Evolutionary conservation across 92 coral and sea anemone genomes (phyloP).

Genomic region (Bergia sp.): DNA sequence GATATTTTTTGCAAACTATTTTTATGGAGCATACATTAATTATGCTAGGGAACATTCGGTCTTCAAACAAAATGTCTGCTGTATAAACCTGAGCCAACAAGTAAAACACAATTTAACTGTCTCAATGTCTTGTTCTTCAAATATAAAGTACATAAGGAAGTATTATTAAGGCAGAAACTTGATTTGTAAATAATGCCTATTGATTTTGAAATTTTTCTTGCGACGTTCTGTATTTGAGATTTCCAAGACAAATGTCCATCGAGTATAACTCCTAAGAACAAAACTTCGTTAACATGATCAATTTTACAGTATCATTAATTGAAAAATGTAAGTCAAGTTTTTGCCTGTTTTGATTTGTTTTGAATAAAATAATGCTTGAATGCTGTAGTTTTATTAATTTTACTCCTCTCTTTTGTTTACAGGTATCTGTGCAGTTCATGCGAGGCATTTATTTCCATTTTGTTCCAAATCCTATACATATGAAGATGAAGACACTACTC

Average conservation of each 20-base stretch:
- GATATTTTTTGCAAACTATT: neutral
- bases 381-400: neutral
- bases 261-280: slow-evolving; percentile 33
- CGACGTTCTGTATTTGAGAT: slow-evolving; percentile 1
- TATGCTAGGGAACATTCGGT: neutral
- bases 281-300: too few species aligned
- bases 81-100: neutral
- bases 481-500: neutral
- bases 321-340: too few species aligned
- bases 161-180: slow-evolving; percentile 38
- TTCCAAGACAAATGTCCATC: slow-evolving; percentile 47
- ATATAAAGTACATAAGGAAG: slow-evolving; percentile 23
- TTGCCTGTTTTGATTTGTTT: neutral
- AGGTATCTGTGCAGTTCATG: neutral
- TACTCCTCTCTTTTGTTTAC: neutral
- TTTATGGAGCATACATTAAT: neutral
- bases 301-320: too few species aligned
- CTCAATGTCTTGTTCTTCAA: neutral
- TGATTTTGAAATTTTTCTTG: slow-evolving; percentile 44
- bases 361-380: neutral
- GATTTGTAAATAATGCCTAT: slow-evolving; percentile 48
- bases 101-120: slow-evolving; percentile 7
- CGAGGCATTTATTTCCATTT: neutral
- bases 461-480: neutral
- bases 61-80: too few species aligned